Evolutionary conservation across 2,113 vertebrate species (phyloP).

Genomic region (Lonchura striata): DNA sequence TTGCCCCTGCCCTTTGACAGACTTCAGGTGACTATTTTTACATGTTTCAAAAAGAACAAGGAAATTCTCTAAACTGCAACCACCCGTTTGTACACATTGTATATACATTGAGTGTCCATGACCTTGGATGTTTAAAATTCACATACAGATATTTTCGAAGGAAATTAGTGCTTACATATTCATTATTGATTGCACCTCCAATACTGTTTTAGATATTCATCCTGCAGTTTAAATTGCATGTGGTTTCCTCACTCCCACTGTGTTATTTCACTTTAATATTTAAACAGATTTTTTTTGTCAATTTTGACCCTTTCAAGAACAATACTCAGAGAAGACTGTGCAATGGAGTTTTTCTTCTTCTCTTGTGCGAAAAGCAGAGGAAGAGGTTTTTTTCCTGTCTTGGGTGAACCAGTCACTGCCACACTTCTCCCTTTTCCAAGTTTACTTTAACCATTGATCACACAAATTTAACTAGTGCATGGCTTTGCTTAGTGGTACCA

Average conservation of each 20-base stretch:
- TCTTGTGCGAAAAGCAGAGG: not conserved
- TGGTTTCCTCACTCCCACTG: not conserved
- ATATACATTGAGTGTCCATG: not conserved
- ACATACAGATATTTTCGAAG: not conserved
- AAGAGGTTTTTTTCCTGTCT: slow-evolving; percentile 19
- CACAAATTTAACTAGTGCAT: not conserved
- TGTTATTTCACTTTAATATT: not conserved
- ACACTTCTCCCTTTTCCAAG: not conserved
- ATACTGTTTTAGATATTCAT: not conserved
- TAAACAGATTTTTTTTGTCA: not conserved
- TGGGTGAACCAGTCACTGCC: not conserved
- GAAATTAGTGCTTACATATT: not conserved
- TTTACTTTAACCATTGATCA: not conserved
- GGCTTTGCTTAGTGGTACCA: not conserved
- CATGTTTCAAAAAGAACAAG: not conserved
- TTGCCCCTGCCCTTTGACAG: not conserved
- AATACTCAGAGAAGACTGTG: not conserved
- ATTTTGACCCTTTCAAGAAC: not conserved
- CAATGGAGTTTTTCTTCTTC: not conserved
- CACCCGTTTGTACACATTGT: not conserved
- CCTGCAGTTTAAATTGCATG: not conserved
- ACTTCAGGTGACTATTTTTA: not conserved
- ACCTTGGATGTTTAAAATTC: not conserved
- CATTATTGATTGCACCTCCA: not conserved
- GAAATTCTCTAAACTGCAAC: not conserved